These are phyloP conservation scores for Muscicapa comitata DNA, from an alignment of 2,797 vertebrate genomes.

Conservation along the genomic window DNA sequence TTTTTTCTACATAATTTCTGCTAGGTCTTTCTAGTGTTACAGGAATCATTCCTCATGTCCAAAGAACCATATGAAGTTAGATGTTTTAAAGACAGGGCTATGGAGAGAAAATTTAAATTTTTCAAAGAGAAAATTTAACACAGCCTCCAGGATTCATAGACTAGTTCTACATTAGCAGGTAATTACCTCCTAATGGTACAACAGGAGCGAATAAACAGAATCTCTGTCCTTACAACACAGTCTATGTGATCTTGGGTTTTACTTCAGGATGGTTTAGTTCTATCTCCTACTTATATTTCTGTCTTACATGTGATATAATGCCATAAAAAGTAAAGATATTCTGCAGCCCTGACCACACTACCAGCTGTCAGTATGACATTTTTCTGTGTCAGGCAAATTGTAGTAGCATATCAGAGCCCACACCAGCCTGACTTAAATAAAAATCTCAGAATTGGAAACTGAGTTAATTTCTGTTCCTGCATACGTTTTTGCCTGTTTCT, in stretches of 20 bases:
- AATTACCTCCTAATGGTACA: background rate
- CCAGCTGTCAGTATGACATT: background rate
- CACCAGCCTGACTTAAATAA: background rate
- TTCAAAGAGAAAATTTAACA: background rate
- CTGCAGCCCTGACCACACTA: background rate
- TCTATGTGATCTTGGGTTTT: background rate
- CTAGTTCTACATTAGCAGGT: background rate
- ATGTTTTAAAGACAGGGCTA: background rate
- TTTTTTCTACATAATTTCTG: background rate
- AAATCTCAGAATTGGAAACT: background rate
- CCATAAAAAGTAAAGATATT: background rate
- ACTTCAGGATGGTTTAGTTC: background rate
- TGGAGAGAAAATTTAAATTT: background rate
- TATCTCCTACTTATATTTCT: background rate
- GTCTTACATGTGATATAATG: background rate
- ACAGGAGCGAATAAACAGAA: background rate
- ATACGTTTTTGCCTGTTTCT: background rate
- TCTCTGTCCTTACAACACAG: background rate
- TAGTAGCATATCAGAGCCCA: background rate
- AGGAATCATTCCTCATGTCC: background rate
- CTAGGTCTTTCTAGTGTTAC: background rate
- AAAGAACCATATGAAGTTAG: background rate
- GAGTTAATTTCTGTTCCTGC: background rate
- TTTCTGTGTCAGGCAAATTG: background rate
- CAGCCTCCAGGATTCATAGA: background rate